phyloP scores from a whole-genome alignment of 2,888 invertebrate genomes.

The Callosobruchus maculatus region DNA sequence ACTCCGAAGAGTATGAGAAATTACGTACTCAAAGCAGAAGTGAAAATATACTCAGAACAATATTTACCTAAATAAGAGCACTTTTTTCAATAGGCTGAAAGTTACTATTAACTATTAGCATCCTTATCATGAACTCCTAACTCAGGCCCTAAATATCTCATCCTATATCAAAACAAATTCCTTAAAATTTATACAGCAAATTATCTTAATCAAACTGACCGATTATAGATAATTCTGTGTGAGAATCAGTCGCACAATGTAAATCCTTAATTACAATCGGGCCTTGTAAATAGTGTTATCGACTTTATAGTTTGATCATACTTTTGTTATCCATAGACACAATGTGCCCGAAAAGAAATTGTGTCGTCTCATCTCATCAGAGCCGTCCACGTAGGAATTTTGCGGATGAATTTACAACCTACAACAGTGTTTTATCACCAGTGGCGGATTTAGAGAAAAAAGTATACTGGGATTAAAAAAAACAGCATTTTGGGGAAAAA shows the following conservation, averaged over 20 bases:
- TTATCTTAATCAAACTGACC: background rate
- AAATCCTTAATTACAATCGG: background rate
- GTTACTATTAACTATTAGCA: too few relatives aligned
- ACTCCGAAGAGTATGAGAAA: too few relatives aligned
- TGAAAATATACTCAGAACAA: too few relatives aligned
- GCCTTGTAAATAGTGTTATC: background rate
- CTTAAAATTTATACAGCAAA: background rate
- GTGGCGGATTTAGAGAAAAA: too few relatives aligned
- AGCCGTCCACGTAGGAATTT: background rate
- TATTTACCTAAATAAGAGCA: too few relatives aligned
- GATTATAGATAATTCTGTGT: background rate
- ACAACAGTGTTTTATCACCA: too few relatives aligned
- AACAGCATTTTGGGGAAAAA: too few relatives aligned
- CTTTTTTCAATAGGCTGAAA: too few relatives aligned
- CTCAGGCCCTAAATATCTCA: background rate
- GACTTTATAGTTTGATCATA: background rate
- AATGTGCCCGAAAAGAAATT: background rate
- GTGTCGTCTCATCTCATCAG: background rate
- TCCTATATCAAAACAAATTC: background rate
- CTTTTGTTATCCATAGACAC: background rate
- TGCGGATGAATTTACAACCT: too few relatives aligned
- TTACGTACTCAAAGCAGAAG: too few relatives aligned
- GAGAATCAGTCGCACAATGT: background rate
- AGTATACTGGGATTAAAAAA: too few relatives aligned
- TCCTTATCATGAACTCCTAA: background rate